Evolutionary conservation across 2,888 invertebrate species (phyloP), one percentile per base, ranked within the genome.

Genomic region (Mesorhabditis belari): DNA sequence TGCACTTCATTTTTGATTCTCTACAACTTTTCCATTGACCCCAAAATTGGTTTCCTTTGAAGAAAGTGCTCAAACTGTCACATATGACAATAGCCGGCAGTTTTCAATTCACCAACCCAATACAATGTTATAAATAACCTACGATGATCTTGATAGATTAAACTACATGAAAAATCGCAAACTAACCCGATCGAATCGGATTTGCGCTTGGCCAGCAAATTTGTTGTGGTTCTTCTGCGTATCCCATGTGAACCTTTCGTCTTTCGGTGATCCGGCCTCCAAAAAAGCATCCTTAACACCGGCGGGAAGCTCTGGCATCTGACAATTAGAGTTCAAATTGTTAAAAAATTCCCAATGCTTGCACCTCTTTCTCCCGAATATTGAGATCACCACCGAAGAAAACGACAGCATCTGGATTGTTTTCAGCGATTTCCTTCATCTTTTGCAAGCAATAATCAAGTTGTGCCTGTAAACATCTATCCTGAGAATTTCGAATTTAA

Each of bases 371-470:
- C 71, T 87, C 87, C 49, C 87, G 77, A 1, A 87, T 73, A 76
- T 87, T 87, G 28, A 87, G 76, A 77, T 87, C 87, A 1, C 87
- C 87, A 27, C 84, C 87, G 79, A 86, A 85, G 52, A 87, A 81
- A 0, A 85, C 83, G 49, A 75, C 58, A 24, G 71, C 67, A 17
- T 82, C 80, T 5, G 73, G 70, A 55, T 72, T 55, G 6, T 50
- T 55, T 3, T 50, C n/a, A 21, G 61, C 59, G 2, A 73, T 29
- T 23, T 63, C 61, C 12, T 51, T 21, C 28, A 73, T 57, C 24
- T 66, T 66, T 21, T 66, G 70, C 71, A 77, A 70, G 26, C 73
- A 74, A 35, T 67, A 57, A 5, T 50, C 57, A 61, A 73, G 76
- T 55, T 68, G 70, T 21, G 56, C 61, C 4, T 63, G 51, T 17